Evolutionary conservation across 2,113 vertebrate species (phyloP).

Genomic region (Gobius niger): DNA sequence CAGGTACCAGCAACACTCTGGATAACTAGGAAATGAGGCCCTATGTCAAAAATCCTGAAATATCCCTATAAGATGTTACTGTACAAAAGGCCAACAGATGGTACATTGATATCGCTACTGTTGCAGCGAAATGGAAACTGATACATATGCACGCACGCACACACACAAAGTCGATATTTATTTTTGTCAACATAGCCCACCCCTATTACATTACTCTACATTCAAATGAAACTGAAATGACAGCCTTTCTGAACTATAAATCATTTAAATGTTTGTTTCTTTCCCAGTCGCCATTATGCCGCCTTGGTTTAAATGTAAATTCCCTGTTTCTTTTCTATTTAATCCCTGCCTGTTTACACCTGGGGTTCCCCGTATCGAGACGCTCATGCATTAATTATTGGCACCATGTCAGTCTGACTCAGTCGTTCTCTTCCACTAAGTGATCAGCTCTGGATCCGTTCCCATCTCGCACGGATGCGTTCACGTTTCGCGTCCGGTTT

Average conservation of each 20-base stretch:
- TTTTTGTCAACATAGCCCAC: no score
- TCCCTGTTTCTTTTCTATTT: not conserved
- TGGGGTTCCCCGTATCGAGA: not conserved
- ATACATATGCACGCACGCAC: no score
- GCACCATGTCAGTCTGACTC: conserved; percentile 16
- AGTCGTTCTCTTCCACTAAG: conserved; percentile 9
- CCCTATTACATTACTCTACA: no score
- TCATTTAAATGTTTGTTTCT: not conserved
- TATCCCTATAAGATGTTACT: no score
- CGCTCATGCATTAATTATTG: conserved; percentile 19
- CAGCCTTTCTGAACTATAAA: not conserved
- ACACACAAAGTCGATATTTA: no score
- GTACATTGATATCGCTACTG: no score
- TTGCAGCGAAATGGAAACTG: no score
- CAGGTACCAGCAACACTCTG: no score
- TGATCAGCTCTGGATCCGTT: conserved; percentile 23
- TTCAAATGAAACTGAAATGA: no score
- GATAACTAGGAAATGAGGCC: no score
- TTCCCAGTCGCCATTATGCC: not conserved
- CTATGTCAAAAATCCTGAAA: no score
- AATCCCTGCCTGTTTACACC: conserved; percentile 6
- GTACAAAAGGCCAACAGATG: no score
- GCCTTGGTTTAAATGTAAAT: conserved; percentile 19
- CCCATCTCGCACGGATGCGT: conserved; percentile 21
- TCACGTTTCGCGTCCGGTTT: conserved; percentile 9